Evolutionary conservation across 2,888 invertebrate species (phyloP), one percentile per base, ranked within the genome.

Genomic region (Cephus runcator): DNA sequence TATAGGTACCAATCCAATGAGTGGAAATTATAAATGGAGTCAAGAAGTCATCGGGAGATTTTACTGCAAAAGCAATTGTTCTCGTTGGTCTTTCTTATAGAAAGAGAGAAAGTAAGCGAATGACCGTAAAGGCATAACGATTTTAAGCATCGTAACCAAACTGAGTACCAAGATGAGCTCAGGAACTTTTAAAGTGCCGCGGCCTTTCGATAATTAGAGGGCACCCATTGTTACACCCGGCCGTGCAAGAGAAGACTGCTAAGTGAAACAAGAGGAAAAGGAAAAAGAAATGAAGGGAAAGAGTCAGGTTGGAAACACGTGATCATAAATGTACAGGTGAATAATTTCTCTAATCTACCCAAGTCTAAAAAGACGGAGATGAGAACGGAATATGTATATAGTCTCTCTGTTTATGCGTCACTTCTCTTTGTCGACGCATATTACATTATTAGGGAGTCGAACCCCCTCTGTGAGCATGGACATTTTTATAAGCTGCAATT

Each of bases 161-260:
- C 23, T 15, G 56, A 56, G 56, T 80, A 76, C 80, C 78, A 82
- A 88, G 88, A 90, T 88, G 88, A 88, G 87, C 87, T 88, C 84
- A 84, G 87, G 87, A 85, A 87, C 86, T 89, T 88, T 86, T 89
- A 90, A 90, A 91, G 91, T 89, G 91, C 88, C 88, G 91, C 91
- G 91, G 91, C 85, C 88, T 90, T 86, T 86, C 87, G 89, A 90
- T 91, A 91, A 91, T 91, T 91, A 91, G 88, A 91, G 91, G 91
- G 90, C 90, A 87, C 89, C 88, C 88, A 90, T 90, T 90, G 90
- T 89, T 90, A 88, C 85, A 86, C 84, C 84, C 86, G 84, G 82
- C 84, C 69, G 79, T 73, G 73, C 77, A 79, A 79, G 79, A 82
- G 81, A 77, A 69, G 73, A 69, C 56, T 56, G 71, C 34, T 71